Evolutionary conservation across 2,113 vertebrate species (phyloP).

Genomic region (Ctenomys sociabilis): DNA sequence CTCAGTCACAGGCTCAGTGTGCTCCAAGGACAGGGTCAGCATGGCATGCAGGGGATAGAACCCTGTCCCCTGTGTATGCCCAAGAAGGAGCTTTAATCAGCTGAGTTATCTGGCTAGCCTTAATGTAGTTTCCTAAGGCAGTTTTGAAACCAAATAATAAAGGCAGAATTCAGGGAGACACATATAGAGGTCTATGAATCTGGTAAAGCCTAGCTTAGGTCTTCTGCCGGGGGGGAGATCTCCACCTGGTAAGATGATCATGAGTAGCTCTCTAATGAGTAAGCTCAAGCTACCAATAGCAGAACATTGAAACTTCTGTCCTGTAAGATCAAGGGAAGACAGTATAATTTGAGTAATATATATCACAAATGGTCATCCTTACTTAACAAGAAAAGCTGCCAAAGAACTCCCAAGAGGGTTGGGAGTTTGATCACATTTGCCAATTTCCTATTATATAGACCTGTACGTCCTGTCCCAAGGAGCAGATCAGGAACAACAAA

Average conservation of each 20-base stretch:
- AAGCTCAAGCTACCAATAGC: background rate
- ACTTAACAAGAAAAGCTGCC: background rate
- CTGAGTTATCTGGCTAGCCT: no score
- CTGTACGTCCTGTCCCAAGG: background rate
- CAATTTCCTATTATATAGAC: background rate
- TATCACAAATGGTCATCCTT: background rate
- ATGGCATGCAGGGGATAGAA: no score
- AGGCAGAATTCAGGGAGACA: background rate
- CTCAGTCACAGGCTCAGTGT: no score
- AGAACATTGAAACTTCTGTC: background rate
- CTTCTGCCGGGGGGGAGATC: background rate
- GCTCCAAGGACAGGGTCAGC: no score
- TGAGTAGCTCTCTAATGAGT: background rate
- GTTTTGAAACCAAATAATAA: constrained; percentile 24
- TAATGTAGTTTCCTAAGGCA: background rate
- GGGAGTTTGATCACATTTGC: background rate
- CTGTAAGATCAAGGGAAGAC: background rate
- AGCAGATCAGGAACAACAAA: background rate
- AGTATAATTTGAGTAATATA: background rate
- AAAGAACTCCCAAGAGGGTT: background rate
- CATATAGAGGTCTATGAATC: background rate
- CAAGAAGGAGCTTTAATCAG: no score
- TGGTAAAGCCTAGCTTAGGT: background rate
- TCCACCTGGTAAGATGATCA: background rate
- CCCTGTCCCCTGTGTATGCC: no score